Percentiles rank a stretch among this genome's conserved stretches.
These are phyloP conservation scores for Diachasma alloeum DNA, from an alignment of 1,140 invertebrate species.

Conservation along the genomic window DNA sequence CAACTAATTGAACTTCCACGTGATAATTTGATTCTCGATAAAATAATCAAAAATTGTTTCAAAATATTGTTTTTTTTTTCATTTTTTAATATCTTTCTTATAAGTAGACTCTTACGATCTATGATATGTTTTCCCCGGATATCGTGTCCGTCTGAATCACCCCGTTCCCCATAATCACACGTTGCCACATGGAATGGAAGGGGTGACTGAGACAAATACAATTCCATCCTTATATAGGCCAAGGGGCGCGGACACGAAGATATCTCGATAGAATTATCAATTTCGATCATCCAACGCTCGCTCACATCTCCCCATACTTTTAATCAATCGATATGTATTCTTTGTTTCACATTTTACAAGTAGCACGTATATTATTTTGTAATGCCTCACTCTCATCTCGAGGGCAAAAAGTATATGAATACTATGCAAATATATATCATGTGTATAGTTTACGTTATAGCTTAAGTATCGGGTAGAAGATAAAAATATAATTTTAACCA, in stretches of 20 bases:
- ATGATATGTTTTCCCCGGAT: constrained; percentile 8
- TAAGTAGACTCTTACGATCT: neutral
- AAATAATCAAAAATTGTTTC: neutral
- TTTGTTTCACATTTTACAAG: neutral
- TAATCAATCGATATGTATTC: neutral
- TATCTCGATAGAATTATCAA: neutral
- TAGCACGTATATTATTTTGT: neutral
- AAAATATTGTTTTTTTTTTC: neutral
- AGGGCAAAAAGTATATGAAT: neutral
- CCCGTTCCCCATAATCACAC: neutral
- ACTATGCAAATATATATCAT: constrained; percentile 5
- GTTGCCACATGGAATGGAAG: too few species aligned
- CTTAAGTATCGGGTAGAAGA: neutral
- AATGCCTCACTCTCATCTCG: neutral
- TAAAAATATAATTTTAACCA: constrained; percentile 5
- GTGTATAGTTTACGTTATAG: neutral
- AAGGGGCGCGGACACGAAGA: neutral
- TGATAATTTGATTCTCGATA: neutral
- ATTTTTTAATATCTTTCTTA: neutral
- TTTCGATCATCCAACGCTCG: too few species aligned
- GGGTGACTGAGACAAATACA: neutral
- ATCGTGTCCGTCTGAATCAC: neutral
- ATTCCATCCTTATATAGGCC: neutral
- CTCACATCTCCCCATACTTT: neutral
- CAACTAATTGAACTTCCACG: neutral